These are phyloP conservation scores for Heliconius hortense DNA, from an alignment of 2,888 invertebrate species.

Conservation along the genomic window DNA sequence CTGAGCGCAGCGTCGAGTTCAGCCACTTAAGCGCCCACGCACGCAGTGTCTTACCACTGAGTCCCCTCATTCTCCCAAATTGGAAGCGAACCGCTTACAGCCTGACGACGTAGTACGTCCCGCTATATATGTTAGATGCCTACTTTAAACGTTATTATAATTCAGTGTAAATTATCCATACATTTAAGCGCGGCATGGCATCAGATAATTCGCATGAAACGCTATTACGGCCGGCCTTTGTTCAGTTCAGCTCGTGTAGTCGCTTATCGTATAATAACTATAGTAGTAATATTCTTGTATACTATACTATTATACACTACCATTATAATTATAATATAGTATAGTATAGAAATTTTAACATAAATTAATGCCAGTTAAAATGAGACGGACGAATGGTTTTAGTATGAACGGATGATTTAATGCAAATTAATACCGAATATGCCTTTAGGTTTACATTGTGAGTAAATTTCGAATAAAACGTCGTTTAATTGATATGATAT, in stretches of 20 bases:
- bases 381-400: background rate
- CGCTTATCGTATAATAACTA: constrained; percentile 41
- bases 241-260: constrained; percentile 54
- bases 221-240: constrained; percentile 69
- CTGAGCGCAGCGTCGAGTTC: too few relatives aligned
- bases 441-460: background rate
- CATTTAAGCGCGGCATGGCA: constrained; percentile 58
- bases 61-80: too few relatives aligned
- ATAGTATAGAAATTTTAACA: background rate
- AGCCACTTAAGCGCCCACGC: too few relatives aligned
- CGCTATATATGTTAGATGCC: too few relatives aligned
- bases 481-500: background rate
- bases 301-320: background rate
- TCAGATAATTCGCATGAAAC: constrained; percentile 68
- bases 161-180: constrained; percentile 52
- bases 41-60: too few relatives aligned
- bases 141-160: constrained; percentile 13
- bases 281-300: background rate
- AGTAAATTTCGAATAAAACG: background rate
- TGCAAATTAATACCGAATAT: background rate
- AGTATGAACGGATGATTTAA: background rate
- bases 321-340: background rate
- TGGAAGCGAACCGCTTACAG: too few relatives aligned
- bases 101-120: too few relatives aligned
- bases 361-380: constrained; percentile 5